Evolutionary conservation across 1,140 invertebrate genomes (phyloP).

Genomic region (Drosophila virilis): DNA sequence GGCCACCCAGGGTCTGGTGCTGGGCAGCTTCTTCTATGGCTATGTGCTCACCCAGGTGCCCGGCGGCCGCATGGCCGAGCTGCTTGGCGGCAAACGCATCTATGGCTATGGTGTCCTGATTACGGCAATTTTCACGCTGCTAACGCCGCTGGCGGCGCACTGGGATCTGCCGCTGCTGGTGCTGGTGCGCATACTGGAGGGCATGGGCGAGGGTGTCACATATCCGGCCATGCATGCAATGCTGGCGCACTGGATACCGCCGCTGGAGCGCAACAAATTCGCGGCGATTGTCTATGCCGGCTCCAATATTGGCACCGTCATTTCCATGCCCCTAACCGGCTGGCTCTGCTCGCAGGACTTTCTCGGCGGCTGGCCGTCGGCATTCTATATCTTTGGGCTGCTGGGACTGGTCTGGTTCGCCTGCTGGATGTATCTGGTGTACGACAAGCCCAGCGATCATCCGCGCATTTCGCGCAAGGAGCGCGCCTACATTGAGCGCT

Average conservation of each 20-base stretch:
- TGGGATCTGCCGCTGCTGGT: slow-evolving; percentile 90
- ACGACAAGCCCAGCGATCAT: slow-evolving; percentile 91
- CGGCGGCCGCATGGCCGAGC: slow-evolving; percentile 92
- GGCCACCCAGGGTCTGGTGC: slow-evolving; percentile 91
- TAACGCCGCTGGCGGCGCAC: slow-evolving; percentile 90
- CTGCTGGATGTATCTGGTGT: slow-evolving; percentile 90
- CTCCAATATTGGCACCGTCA: slow-evolving; percentile 89
- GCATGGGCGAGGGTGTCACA: slow-evolving; percentile 94
- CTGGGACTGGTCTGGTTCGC: slow-evolving; percentile 92
- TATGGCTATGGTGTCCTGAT: slow-evolving; percentile 91
- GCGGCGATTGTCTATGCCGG: slow-evolving; percentile 92
- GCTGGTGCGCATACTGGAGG: slow-evolving; percentile 91
- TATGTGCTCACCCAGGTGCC: slow-evolving; percentile 95
- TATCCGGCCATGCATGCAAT: slow-evolving; percentile 93
- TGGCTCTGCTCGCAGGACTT: slow-evolving; percentile 89
- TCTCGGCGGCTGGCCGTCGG: slow-evolving; percentile 90
- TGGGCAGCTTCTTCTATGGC: slow-evolving; percentile 94
- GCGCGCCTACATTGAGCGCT: slow-evolving; percentile 88
- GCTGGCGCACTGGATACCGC: slow-evolving; percentile 92
- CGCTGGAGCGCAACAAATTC: slow-evolving; percentile 91
- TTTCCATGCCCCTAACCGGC: slow-evolving; percentile 90
- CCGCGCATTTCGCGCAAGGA: slow-evolving; percentile 90
- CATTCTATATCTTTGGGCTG: slow-evolving; percentile 91
- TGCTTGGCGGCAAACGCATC: slow-evolving; percentile 91
- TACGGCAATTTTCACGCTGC: slow-evolving; percentile 91